Evolutionary conservation across 2,888 invertebrate genomes (phyloP), one percentile per base, ranked within the genome.

Genomic region (Polyommatus icarus): DNA sequence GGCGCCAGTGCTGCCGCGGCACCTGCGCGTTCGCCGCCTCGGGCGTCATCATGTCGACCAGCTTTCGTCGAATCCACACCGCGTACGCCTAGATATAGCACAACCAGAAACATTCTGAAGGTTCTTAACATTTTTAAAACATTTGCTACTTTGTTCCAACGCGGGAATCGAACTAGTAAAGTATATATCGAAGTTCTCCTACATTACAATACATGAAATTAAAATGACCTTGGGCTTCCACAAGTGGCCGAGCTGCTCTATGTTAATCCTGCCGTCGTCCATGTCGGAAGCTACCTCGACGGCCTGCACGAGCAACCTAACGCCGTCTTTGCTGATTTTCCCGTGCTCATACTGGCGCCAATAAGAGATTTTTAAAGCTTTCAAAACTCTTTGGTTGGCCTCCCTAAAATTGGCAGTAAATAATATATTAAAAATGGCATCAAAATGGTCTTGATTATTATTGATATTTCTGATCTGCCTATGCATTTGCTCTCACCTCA

Each of bases 341-440:
- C 96, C 96, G 78, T 95, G 95, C 82, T 95, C 95, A 82, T 95
- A 96, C 84, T 96, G 96, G 0, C 95, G 88, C 95, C 95, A 95
- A 82, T 95, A 95, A 0, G 95, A 95, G 82, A 96, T 95, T 87
- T 95, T 95, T 84, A 95, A 89, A 0, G 95, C 95, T 86, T 95
- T 96, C 1, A 96, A 84, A 2, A 96, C 93, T 7, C 95, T 90
- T 72, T 95, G 90, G 78, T 95, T 92, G 0, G 95, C 95, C 86
- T 96, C 96, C 81, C 94, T 94, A 72, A 50, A 77, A 67, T 57
- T 6, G 32, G 79, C 20, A 1, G 67, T 18, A 67, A 15, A 15
- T 15, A 15, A 15, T 15, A 15, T 29, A 29, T 20, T 24, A 61
- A 8, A 24, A 12, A 61, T 24, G 61, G 10, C 24, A 54, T 54